These are phyloP conservation scores for Junonia oenone DNA, from an alignment of 2,888 invertebrate species.

Conservation along the genomic window DNA sequence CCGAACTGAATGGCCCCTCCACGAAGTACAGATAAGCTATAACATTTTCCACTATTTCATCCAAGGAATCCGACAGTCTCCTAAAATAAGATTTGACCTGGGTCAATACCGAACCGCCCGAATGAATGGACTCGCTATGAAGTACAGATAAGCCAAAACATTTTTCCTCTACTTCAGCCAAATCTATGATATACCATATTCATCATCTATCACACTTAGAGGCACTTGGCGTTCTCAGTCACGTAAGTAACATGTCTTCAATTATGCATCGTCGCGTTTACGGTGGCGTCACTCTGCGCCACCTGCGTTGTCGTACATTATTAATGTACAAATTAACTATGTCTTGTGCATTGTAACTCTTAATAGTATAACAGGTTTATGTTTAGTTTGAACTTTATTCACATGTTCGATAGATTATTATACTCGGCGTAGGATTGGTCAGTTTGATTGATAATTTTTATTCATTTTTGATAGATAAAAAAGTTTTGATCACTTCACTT, in stretches of 20 bases:
- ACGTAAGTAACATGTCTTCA: slow-evolving; percentile 58
- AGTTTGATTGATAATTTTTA: too few species aligned
- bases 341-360: slow-evolving; percentile 3
- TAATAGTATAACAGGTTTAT: not conserved
- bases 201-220: slow-evolving; percentile 46
- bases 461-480: too few species aligned
- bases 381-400: not conserved
- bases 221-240: slow-evolving; percentile 43
- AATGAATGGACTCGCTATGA: too few species aligned
- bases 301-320: slow-evolving; percentile 74
- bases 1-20: too few species aligned
- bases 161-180: not conserved
- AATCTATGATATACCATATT: not conserved
- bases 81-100: not conserved
- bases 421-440: not conserved
- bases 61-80: too few species aligned
- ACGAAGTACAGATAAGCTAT: too few species aligned
- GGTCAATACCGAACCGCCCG: not conserved
- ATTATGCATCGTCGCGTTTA: slow-evolving; percentile 74
- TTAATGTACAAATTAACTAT: slow-evolving; percentile 49
- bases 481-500: too few species aligned
- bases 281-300: slow-evolving; percentile 46
- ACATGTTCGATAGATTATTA: not conserved
- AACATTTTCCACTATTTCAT: not conserved
- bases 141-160: not conserved